These are phyloP conservation scores for Hybognathus amarus DNA, from an alignment of 2,797 vertebrate species.

Conservation along the genomic window DNA sequence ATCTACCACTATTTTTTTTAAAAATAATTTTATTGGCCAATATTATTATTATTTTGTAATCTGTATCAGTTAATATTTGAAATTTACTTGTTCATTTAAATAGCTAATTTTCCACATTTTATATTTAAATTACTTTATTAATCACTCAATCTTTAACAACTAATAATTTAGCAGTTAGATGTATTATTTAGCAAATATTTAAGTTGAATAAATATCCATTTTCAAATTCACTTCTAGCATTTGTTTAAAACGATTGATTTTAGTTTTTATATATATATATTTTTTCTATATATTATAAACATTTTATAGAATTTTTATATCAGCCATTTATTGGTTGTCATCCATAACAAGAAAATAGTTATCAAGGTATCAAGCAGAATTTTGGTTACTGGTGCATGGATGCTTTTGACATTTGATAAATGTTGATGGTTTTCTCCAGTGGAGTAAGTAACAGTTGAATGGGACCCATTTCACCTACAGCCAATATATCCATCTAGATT, in stretches of 20 bases:
- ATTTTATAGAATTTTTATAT: neutral
- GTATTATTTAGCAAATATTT: neutral
- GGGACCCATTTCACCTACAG: conserved; percentile 8
- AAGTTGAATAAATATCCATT: neutral
- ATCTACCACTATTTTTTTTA: neutral
- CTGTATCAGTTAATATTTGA: neutral
- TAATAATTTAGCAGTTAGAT: neutral
- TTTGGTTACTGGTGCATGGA: neutral
- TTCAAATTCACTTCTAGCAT: neutral
- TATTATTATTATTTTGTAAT: too few species aligned
- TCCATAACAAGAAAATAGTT: neutral
- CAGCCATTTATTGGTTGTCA: neutral
- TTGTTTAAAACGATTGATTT: neutral
- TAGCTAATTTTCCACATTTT: neutral
- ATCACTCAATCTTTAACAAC: neutral
- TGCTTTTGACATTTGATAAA: conserved; percentile 7
- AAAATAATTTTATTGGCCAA: neutral
- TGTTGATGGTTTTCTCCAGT: neutral
- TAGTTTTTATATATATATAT: too few species aligned
- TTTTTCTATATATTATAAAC: too few species aligned
- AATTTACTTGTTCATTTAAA: neutral
- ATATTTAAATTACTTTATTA: neutral
- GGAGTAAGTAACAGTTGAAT: neutral
- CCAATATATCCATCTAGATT: conserved; percentile 22
- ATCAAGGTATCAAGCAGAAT: neutral